Evolutionary conservation across 2,888 invertebrate species (phyloP).

Genomic region (Chloroclystis v-ata): DNA sequence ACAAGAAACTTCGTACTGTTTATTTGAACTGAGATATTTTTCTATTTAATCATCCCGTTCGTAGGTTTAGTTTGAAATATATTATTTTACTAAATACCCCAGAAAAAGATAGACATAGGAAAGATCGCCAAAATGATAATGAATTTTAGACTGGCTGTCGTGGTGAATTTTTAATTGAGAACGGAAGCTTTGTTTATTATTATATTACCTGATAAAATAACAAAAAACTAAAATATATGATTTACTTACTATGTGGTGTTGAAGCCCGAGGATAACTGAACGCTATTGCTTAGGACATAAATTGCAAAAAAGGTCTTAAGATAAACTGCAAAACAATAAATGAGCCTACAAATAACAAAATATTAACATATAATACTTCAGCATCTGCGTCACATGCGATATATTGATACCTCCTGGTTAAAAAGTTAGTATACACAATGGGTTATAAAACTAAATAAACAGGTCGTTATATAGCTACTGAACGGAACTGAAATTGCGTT

Average conservation of each 20-base stretch:
- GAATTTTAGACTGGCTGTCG: too few species aligned
- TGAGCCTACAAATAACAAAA: slow-evolving; percentile 1
- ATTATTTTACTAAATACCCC: too few species aligned
- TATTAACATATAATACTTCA: slow-evolving; percentile 15
- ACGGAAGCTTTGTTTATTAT: too few species aligned
- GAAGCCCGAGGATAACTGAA: slow-evolving; percentile 73
- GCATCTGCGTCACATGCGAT: slow-evolving; percentile 12
- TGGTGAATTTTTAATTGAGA: too few species aligned
- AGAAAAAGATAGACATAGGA: too few species aligned
- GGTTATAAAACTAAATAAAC: slow-evolving; percentile 21
- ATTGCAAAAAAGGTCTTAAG: slow-evolving; percentile 9
- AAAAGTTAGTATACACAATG: neutral
- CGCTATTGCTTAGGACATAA: slow-evolving; percentile 55
- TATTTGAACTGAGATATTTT: too few species aligned
- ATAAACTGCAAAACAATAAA: slow-evolving; percentile 7
- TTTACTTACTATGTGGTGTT: slow-evolving; percentile 72
- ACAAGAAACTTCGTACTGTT: too few species aligned
- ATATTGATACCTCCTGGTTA: too few species aligned
- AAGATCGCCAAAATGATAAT: too few species aligned
- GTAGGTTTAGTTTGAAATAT: too few species aligned
- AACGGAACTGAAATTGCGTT: slow-evolving; percentile 5
- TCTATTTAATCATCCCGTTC: too few species aligned
- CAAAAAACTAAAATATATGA: neutral
- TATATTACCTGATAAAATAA: neutral
- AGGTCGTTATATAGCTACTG: slow-evolving; percentile 5